A percentile compares a stretch with the other conserved stretches of the same genome.
Evolutionary conservation across 2,797 vertebrate genomes (phyloP).

Genomic region (Adelosebastes latens): DNA sequence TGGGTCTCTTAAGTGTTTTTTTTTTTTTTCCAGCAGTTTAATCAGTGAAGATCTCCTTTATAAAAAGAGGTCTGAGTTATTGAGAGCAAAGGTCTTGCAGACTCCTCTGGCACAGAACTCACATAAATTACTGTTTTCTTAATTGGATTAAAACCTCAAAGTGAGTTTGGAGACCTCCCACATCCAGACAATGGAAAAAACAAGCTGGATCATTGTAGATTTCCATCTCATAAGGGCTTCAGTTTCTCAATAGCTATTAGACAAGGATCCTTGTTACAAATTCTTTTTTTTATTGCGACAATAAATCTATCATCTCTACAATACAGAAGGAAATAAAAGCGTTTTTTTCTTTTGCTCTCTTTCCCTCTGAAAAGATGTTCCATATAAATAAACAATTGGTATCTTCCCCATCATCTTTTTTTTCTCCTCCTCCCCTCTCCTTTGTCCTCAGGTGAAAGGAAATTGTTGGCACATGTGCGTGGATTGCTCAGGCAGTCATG

Average conservation of each 20-base stretch:
- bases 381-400: slow-evolving; percentile 78
- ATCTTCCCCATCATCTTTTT: slow-evolving; percentile 59
- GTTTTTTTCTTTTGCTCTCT: background rate
- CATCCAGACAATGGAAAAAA: slow-evolving; percentile 66
- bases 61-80: slow-evolving; percentile 49
- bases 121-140: slow-evolving; percentile 75
- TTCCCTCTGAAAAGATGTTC: slow-evolving; percentile 53
- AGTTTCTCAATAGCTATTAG: slow-evolving; percentile 70
- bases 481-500: slow-evolving; percentile 72
- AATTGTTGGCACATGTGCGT: slow-evolving; percentile 73
- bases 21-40: slow-evolving; percentile 10
- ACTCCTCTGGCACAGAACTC: slow-evolving; percentile 51
- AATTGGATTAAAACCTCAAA: slow-evolving; percentile 80
- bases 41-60: slow-evolving; percentile 60
- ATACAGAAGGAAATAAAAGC: slow-evolving; percentile 51
- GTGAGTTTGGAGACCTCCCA: slow-evolving; percentile 78
- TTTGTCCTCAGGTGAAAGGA: slow-evolving; percentile 77
- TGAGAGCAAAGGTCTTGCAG: slow-evolving; percentile 70
- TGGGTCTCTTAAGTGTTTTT: slow-evolving; percentile 53
- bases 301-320: slow-evolving; percentile 81
- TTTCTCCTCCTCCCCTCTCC: slow-evolving; percentile 11
- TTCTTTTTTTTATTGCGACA: slow-evolving; percentile 81
- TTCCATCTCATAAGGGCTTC: slow-evolving; percentile 63
- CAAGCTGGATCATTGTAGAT: slow-evolving; percentile 61
- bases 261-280: slow-evolving; percentile 69